Evolutionary conservation across 2,113 vertebrate genomes (phyloP).

Genomic region (Scomber scombrus): DNA sequence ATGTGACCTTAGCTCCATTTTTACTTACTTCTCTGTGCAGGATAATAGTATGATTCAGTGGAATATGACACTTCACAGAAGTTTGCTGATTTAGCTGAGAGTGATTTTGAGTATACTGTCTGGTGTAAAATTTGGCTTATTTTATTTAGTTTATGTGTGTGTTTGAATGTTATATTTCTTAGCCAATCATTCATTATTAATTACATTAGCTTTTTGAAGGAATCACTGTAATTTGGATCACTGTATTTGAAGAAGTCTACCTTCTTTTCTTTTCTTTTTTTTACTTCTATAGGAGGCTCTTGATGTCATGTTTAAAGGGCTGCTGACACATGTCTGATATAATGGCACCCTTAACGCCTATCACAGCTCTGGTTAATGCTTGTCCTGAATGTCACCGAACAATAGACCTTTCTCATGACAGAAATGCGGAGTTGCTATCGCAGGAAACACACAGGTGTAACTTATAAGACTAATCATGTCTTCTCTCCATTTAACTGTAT

Average conservation of each 20-base stretch:
- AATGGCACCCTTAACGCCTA: background rate
- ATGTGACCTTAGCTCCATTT: constrained; percentile 54
- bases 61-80: background rate
- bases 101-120: background rate
- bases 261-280: background rate
- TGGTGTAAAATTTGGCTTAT: background rate
- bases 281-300: constrained; percentile 1
- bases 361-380: background rate
- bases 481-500: too few relatives aligned
- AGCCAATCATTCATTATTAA: background rate
- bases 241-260: background rate
- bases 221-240: background rate
- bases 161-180: background rate
- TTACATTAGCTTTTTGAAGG: background rate
- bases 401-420: too few relatives aligned
- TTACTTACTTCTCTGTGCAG: background rate
- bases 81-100: background rate
- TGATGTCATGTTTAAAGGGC: background rate
- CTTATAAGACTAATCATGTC: too few relatives aligned
- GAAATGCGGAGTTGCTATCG: too few relatives aligned
- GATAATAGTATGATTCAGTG: background rate
- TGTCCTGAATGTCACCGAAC: too few relatives aligned
- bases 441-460: too few relatives aligned
- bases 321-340: constrained; percentile 6
- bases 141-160: background rate